Conservation (phyloP, 2,797 vertebrate genomes). For the Lycodopsis pacificus region DNA sequence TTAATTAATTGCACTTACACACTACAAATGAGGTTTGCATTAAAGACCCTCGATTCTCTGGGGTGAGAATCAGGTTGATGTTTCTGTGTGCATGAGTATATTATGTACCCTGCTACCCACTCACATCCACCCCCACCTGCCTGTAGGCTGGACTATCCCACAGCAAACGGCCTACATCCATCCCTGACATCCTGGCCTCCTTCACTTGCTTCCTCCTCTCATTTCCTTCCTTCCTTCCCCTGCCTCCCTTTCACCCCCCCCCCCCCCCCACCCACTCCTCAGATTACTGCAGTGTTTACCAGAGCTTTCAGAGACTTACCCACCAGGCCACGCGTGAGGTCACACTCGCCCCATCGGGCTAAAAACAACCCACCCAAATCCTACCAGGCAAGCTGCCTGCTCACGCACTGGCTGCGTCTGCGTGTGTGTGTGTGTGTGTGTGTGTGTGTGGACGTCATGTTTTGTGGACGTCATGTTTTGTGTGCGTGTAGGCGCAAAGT, state of each 20-base stretch:
- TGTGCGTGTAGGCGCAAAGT: conserved; percentile 51
- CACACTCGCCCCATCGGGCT: conserved; percentile 69
- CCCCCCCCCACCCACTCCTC: conserved; percentile 45
- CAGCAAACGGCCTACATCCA: conserved; percentile 43
- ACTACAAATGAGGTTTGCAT: not conserved
- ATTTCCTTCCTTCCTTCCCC: conserved; percentile 17
- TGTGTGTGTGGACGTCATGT: conserved; percentile 13
- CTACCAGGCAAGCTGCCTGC: conserved; percentile 72
- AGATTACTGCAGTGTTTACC: conserved; percentile 82
- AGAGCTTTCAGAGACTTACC: conserved; percentile 82
- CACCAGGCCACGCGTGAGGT: conserved; percentile 78
- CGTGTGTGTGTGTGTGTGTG: conserved; percentile 41
- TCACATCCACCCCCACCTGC: conserved; percentile 39
- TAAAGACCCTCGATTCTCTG: not conserved
- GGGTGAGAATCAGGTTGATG: conserved; percentile 24
- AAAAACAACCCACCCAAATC: conserved; percentile 76
- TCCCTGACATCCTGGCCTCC: conserved; percentile 19
- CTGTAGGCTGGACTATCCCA: conserved; percentile 45
- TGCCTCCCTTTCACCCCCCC: conserved; percentile 7
- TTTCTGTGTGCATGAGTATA: not conserved
- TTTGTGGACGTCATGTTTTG: conserved; percentile 23
- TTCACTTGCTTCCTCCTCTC: not conserved
- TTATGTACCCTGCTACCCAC: conserved; percentile 23
- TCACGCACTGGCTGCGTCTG: conserved; percentile 61
- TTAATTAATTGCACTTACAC: not conserved